phyloP scores from a whole-genome alignment of 2,888 invertebrate genomes.

The Caenorhabditis afra region DNA sequence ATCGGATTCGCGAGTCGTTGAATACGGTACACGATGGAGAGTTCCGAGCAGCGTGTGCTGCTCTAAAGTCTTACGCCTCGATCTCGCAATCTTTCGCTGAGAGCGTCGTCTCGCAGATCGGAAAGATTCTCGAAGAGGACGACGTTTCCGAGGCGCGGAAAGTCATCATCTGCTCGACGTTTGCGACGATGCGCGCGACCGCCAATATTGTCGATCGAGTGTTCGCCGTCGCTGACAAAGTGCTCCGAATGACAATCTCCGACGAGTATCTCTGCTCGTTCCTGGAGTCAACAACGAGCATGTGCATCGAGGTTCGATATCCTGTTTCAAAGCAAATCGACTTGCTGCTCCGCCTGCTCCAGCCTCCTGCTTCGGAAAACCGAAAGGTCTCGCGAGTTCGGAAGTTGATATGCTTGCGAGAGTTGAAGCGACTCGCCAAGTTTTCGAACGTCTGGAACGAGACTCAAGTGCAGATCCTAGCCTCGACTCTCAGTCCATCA shows the following conservation, averaged over 20 bases:
- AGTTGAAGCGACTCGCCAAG: conserved; percentile 55
- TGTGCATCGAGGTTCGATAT: conserved; percentile 61
- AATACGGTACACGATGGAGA: conserved; percentile 96
- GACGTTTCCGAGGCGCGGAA: conserved; percentile 33
- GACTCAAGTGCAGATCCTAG: conserved; percentile 53
- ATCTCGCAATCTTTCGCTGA: conserved; percentile 87
- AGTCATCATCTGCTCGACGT: conserved; percentile 21
- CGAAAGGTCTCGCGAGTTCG: background rate
- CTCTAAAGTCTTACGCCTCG: conserved; percentile 93
- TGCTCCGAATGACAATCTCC: conserved; percentile 42
- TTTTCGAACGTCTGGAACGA: conserved; percentile 68
- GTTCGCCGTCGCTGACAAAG: conserved; percentile 41
- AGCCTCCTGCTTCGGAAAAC: background rate
- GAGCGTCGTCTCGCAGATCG: conserved; percentile 36
- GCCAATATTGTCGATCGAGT: conserved; percentile 41
- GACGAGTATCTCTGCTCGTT: conserved; percentile 49
- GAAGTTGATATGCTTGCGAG: conserved; percentile 26
- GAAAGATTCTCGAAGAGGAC: conserved; percentile 53
- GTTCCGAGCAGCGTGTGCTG: conserved; percentile 95
- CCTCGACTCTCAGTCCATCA: conserved; percentile 11
- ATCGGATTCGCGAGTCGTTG: conserved; percentile 66
- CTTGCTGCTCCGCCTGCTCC: conserved; percentile 22
- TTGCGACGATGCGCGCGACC: conserved; percentile 53
- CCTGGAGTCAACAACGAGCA: conserved; percentile 58
- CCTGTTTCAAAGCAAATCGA: conserved; percentile 60